Base-by-base conservation (phyloP, 2,113 vertebrate species). In the Pungitius pungitius region DNA sequence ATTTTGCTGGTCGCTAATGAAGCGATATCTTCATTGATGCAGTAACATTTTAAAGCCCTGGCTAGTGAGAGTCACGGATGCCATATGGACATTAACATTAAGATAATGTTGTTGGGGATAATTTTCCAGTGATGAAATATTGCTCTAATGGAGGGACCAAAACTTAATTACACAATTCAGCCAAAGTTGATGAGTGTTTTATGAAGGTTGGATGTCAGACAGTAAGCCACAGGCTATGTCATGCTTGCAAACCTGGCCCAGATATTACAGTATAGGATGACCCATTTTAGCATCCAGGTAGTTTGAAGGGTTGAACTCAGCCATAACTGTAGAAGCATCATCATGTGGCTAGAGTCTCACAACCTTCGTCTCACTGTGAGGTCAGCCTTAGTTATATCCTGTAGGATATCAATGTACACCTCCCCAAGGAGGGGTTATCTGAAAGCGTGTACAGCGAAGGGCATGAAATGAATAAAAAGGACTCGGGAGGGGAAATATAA, bases 41-140 rank as follows among this genome's bases (percentile, higher is more conserved):
- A 70, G 59, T 83, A 75, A 71, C 64, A 60, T 81, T 82, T 85
- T 45, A 84, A 27, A 70, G 43, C 56, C 26, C 62, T 35, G 47
- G 62, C 73, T 63, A 69, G 66, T 42, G 56, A 77, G 57, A 73
- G 33, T 83, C 66, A 69, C 63, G 8, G 51, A 78, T 54, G 80
- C 83, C 88, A 89, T 87, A 90, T 82, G 87, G 86, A 82, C 83
- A 87, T 87, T 90, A 84, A 63, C 89, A 89, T 87, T 71, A 78
- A 86, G 85, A 82, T 90, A 84, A 84, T 85, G 70, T 77, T 77
- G 64, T 71, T 26, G 66, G 71, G 73, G 66, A 70, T 84, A 72
- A 89, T 85, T 85, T 90, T 80, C 49, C 61, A 75, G 49, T 64
- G 71, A 78, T 87, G 72, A 84, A 78, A 82, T 83, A 88, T 85